Percentiles rank a stretch among this genome's conserved stretches.
Conservation (phyloP, 2,797 vertebrate species). For the Thamnophis elegans region DNA sequence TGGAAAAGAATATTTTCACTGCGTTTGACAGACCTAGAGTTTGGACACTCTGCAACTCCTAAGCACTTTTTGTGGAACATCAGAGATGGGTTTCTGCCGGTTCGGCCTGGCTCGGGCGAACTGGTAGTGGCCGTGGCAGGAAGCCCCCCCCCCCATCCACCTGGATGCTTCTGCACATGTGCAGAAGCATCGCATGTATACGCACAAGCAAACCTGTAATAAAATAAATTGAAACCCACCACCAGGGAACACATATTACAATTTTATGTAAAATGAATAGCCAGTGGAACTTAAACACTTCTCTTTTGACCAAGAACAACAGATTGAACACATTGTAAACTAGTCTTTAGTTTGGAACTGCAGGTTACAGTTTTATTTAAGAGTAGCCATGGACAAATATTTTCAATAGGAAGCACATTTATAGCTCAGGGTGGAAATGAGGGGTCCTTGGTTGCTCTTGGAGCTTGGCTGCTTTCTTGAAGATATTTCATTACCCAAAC, state of each 20-base stretch:
- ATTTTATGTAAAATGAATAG: neutral
- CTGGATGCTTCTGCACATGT: too few species aligned
- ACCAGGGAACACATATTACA: neutral
- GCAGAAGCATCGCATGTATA: too few species aligned
- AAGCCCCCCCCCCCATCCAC: too few species aligned
- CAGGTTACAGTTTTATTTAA: neutral
- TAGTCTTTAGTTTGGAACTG: neutral
- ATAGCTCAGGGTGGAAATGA: neutral
- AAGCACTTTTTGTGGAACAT: neutral
- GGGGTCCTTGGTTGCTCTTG: neutral
- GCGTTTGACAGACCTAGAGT: neutral
- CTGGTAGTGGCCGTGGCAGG: too few species aligned
- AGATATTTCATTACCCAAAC: neutral
- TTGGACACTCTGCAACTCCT: neutral
- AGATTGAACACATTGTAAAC: neutral
- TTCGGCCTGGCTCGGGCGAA: too few species aligned
- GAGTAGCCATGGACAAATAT: neutral
- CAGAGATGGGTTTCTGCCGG: too few species aligned
- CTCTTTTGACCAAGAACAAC: neutral
- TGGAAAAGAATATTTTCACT: neutral
- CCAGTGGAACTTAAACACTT: neutral
- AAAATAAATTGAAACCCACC: too few species aligned
- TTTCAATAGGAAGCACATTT: neutral
- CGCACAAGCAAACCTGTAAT: too few species aligned
- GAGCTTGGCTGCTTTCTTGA: neutral